phyloP scores from a whole-genome alignment of 2,113 vertebrate genomes.

The Junco hyemalis region DNA sequence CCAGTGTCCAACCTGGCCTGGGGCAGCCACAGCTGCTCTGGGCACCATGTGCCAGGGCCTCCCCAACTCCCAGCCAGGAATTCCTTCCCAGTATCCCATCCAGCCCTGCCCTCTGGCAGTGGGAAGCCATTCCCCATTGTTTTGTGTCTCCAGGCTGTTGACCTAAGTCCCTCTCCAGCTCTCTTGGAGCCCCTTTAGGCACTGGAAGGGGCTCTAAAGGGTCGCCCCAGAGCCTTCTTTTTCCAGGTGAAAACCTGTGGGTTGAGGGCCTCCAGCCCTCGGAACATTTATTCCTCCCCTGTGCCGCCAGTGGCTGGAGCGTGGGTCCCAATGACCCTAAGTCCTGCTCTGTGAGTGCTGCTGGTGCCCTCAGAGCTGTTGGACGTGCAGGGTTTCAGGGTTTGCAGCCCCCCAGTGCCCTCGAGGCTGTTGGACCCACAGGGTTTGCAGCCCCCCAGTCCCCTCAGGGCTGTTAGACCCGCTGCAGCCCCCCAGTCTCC shows the following conservation, averaged over 20 bases:
- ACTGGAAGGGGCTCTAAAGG: background rate
- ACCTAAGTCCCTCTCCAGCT: background rate
- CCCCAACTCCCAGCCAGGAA: rapidly evolving
- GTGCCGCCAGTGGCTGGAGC: background rate
- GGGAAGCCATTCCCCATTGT: rapidly evolving
- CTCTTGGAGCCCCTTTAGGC: background rate
- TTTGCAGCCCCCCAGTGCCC: background rate
- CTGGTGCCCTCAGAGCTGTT: background rate
- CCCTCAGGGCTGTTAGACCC: background rate
- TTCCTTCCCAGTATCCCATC: background rate
- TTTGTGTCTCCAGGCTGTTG: background rate
- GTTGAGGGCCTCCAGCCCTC: background rate
- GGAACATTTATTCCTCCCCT: background rate
- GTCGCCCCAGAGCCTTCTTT: background rate
- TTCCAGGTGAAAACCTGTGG: background rate
- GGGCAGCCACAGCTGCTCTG: background rate
- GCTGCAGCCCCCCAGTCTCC: too few relatives aligned
- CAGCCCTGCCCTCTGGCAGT: background rate
- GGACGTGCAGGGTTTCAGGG: background rate
- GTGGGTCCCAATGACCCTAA: rapidly evolving
- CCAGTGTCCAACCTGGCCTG: rapidly evolving
- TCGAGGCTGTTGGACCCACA: too few relatives aligned
- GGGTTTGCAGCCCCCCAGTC: too few relatives aligned
- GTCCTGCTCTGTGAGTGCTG: background rate
- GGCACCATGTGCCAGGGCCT: background rate